Base-by-base conservation (phyloP, 2,113 vertebrate species). In the Sinocyclocheilus maitianheensis region DNA sequence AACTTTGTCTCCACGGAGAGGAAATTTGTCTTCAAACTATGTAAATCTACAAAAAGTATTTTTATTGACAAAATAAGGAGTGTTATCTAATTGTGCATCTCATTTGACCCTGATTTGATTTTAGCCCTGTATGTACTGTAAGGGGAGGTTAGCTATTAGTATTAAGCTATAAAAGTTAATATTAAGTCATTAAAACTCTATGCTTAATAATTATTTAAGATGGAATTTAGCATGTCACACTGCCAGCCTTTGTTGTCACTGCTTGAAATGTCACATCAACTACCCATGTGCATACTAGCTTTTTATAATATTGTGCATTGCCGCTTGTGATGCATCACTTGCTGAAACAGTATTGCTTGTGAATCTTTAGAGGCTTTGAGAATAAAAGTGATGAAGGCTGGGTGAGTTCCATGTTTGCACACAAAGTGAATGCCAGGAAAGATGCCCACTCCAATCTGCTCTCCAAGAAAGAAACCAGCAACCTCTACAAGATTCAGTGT, bases 401-500 rank as follows among this genome's bases (percentile, higher is more conserved):
- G 97, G 97, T 98, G 91, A 96, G 95, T 77, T 98, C 97, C 16
- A 93, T 98, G 37, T 98, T 98, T 63, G 97, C 96, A 88, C 97
- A 97, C 93, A 97, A 97, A 91, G 97, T 97, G 78, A 97, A 98
- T 40, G 95, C 96, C 60, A 96, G 98, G 89, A 98, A 97, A 93
- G 98, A 99, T 1, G 97, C 98, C 2, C 98, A 99, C 91, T 99
- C 97, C 88, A 99, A 97, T 91, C 95, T 99, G 78, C 94, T 99
- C 82, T 98, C 97, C 88, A 99, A 99, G 94, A 97, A 94, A 90
- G 97, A 98, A 90, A 98, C 96, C 90, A 99, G 97, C 91, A 97
- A 93, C 93, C 95, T 99, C 88, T 99, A 98, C 88, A 98, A 99
- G 92, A 97, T 99, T 76, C 98, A 99, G 83, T 98, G 98, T 98